Conservation (phyloP, 2,888 invertebrate genomes). For the Torymus texanus region DNA sequence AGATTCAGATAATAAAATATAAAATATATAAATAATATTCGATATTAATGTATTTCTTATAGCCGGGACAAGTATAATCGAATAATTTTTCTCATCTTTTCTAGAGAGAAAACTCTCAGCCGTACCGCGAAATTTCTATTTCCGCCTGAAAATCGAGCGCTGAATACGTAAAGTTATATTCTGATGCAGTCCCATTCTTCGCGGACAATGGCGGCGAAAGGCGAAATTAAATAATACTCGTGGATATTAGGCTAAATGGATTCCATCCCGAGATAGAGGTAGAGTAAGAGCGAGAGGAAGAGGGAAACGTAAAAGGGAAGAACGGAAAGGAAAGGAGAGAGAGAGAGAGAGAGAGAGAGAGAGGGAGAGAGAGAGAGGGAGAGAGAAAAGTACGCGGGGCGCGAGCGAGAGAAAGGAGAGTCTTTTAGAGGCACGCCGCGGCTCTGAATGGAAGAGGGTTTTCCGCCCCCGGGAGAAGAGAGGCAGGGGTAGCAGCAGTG, state of each 20-base stretch:
- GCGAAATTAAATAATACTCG: constrained; percentile 60
- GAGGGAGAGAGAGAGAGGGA: too few species aligned
- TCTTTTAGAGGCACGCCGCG: constrained; percentile 59
- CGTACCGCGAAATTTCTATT: constrained; percentile 35
- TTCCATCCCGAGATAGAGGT: constrained; percentile 53
- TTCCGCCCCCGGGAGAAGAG: constrained; percentile 56
- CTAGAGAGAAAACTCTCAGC: too few species aligned
- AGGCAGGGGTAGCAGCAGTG: constrained; percentile 45
- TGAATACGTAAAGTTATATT: constrained; percentile 54
- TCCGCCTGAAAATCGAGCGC: constrained; percentile 46
- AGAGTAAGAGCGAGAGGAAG: constrained; percentile 8
- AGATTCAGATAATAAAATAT: too few species aligned
- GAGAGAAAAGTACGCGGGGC: constrained; percentile 2
- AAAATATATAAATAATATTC: too few species aligned
- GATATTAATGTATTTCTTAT: too few species aligned
- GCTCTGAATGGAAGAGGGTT: constrained; percentile 69
- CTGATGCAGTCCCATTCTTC: constrained; percentile 49
- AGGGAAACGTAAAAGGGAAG: constrained; percentile 1
- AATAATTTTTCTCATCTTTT: too few species aligned
- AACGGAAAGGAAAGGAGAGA: constrained; percentile 27
- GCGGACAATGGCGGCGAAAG: constrained; percentile 45
- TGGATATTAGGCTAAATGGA: constrained; percentile 63
- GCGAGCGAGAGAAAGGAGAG: constrained; percentile 39
- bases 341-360: too few species aligned
- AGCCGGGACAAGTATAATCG: too few species aligned